Conservation (phyloP, 92 coral and sea anemone species). For the Heteractis magnifica region DNA sequence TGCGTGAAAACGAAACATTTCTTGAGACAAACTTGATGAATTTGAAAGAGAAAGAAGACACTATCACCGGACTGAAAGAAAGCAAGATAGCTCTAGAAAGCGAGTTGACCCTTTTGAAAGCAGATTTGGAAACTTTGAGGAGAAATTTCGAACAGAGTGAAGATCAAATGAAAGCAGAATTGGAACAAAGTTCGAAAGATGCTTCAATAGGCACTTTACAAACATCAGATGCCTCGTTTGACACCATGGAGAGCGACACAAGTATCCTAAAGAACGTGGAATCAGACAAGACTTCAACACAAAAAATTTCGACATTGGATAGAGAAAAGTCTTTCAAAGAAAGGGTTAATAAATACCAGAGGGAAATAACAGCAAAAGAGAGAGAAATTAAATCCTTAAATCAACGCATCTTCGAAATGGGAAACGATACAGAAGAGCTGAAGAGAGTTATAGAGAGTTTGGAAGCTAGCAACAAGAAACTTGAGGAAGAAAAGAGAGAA, state of each 20-base stretch:
- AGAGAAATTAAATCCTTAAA: slow-evolving; percentile 56
- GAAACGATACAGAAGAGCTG: slow-evolving; percentile 56
- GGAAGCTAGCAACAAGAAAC: slow-evolving; percentile 41
- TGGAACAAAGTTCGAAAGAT: neutral
- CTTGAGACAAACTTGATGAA: slow-evolving; percentile 47
- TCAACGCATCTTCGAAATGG: slow-evolving; percentile 62
- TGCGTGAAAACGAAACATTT: slow-evolving; percentile 54
- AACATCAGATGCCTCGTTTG: neutral
- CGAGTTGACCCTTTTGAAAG: slow-evolving; percentile 47
- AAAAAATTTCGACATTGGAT: no score
- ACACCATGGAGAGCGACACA: neutral
- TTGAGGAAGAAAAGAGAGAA: slow-evolving; percentile 61
- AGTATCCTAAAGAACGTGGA: neutral
- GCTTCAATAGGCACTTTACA: neutral
- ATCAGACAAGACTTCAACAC: neutral
- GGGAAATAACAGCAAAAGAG: slow-evolving; percentile 49
- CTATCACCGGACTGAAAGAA: slow-evolving; percentile 49
- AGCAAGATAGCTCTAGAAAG: slow-evolving; percentile 68
- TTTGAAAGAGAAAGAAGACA: slow-evolving; percentile 50
- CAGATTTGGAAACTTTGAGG: slow-evolving; percentile 54
- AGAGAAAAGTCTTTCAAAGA: neutral
- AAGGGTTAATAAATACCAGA: slow-evolving; percentile 58
- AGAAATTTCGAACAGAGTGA: slow-evolving; percentile 22
- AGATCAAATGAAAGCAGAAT: slow-evolving; percentile 52
- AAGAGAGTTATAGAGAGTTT: slow-evolving; percentile 50